Conservation (phyloP, 2,113 vertebrate species). For the Malurus melanocephalus region DNA sequence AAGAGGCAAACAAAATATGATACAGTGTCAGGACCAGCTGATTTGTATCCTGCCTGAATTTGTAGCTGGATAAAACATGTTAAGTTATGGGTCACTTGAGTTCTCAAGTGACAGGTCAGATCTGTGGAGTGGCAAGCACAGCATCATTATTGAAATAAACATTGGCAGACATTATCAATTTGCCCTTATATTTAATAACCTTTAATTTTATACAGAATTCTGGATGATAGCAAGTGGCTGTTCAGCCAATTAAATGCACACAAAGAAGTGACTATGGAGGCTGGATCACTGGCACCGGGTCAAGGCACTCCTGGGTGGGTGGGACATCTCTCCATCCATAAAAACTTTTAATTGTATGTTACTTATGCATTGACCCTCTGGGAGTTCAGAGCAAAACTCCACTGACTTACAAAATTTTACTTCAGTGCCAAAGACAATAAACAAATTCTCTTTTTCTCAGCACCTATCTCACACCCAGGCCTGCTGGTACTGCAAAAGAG, state of each 20-base stretch:
- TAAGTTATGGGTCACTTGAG: not conserved
- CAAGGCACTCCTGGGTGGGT: not conserved
- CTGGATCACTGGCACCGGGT: not conserved
- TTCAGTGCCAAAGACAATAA: not conserved
- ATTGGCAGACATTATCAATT: not conserved
- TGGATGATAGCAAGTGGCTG: slow-evolving; percentile 28
- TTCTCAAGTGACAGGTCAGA: not conserved
- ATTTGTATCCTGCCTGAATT: not conserved
- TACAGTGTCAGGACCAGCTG: not conserved
- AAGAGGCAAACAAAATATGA: not conserved
- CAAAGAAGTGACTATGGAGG: not conserved
- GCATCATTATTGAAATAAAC: not conserved
- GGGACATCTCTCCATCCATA: not conserved
- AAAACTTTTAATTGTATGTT: not conserved
- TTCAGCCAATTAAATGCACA: not conserved
- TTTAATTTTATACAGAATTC: slow-evolving; percentile 23
- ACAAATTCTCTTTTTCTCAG: not conserved
- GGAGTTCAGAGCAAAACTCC: not conserved
- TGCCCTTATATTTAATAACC: slow-evolving; percentile 8
- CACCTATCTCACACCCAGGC: not conserved
- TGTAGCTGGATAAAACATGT: not conserved
- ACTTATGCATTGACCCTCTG: not conserved
- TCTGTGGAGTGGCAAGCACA: not conserved
- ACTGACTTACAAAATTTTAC: not conserved
- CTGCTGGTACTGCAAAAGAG: not conserved